Evolutionary conservation across 2,797 vertebrate species (phyloP).

Genomic region (Enteromius unitaeniatus): DNA sequence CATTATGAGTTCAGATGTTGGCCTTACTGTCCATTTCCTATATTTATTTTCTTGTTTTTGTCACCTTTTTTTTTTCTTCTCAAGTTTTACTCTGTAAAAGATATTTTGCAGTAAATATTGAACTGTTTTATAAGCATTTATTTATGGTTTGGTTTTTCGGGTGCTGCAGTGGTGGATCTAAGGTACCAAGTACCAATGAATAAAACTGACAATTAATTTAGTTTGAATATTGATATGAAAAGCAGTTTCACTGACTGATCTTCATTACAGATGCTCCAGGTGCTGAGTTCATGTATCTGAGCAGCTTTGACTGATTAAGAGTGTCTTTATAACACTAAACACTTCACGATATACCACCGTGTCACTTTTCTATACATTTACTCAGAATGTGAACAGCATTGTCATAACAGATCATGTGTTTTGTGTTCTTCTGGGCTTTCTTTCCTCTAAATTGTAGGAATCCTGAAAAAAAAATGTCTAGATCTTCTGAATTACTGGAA

Average conservation of each 20-base stretch:
- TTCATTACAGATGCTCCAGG: neutral
- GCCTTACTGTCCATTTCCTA: constrained; percentile 84
- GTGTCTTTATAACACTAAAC: neutral
- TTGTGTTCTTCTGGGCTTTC: too few species aligned
- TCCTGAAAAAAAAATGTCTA: too few species aligned
- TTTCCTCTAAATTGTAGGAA: too few species aligned
- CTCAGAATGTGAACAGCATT: neutral
- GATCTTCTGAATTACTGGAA: too few species aligned
- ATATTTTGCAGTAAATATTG: constrained; percentile 88
- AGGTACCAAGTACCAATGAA: neutral
- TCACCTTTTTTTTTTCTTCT: constrained; percentile 59
- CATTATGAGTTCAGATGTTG: constrained; percentile 79
- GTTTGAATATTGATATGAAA: neutral
- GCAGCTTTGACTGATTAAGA: too few species aligned
- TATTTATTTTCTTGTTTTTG: constrained; percentile 68
- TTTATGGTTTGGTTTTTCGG: constrained; percentile 40
- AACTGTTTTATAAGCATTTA: constrained; percentile 80
- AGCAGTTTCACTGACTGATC: neutral
- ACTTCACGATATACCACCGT: neutral
- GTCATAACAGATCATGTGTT: neutral
- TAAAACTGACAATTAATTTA: neutral
- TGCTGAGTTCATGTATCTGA: neutral
- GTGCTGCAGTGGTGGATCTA: neutral
- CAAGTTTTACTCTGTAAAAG: constrained; percentile 85
- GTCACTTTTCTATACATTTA: neutral